Conservation (phyloP, 2,113 vertebrate genomes). For the Halichoeres trimaculatus region DNA sequence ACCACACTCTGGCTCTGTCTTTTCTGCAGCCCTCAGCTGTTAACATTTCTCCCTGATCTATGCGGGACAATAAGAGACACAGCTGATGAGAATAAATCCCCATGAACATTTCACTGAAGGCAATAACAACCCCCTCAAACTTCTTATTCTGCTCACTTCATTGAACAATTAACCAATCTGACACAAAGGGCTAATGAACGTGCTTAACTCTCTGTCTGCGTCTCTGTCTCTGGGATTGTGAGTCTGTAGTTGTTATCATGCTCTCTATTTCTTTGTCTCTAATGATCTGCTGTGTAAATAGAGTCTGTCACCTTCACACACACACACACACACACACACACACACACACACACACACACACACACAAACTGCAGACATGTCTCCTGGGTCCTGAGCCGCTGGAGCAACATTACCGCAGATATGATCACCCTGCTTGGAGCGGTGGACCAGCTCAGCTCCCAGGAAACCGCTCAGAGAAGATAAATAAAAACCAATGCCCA, state of each 20-base stretch:
- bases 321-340: slow-evolving; percentile 12
- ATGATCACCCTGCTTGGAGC: slow-evolving; percentile 67
- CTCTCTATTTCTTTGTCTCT: slow-evolving; percentile 50
- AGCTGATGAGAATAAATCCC: slow-evolving; percentile 55
- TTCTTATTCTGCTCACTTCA: slow-evolving; percentile 70
- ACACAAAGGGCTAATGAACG: slow-evolving; percentile 71
- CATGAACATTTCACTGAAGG: slow-evolving; percentile 58
- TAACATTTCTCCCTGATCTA: slow-evolving; percentile 33
- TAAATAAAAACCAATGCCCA: slow-evolving; percentile 68
- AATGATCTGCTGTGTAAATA: slow-evolving; percentile 60
- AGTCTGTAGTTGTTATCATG: slow-evolving; percentile 64
- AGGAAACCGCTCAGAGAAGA: slow-evolving; percentile 47
- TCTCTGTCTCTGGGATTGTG: slow-evolving; percentile 37
- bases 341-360: slow-evolving; percentile 22
- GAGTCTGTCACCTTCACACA: slow-evolving; percentile 51
- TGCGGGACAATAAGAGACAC: slow-evolving; percentile 42
- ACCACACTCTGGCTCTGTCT: slow-evolving; percentile 37
- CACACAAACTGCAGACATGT: slow-evolving; percentile 2
- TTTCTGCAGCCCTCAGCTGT: slow-evolving; percentile 47
- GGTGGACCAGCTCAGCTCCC: slow-evolving; percentile 59
- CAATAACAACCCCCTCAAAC: slow-evolving; percentile 49
- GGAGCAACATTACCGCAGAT: slow-evolving; percentile 62
- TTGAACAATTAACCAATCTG: slow-evolving; percentile 75
- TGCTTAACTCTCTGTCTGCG: slow-evolving; percentile 45
- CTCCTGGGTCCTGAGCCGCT: slow-evolving; percentile 54